phyloP scores from a whole-genome alignment of 2,888 invertebrate genomes.

The Lycaena phlaeas region DNA sequence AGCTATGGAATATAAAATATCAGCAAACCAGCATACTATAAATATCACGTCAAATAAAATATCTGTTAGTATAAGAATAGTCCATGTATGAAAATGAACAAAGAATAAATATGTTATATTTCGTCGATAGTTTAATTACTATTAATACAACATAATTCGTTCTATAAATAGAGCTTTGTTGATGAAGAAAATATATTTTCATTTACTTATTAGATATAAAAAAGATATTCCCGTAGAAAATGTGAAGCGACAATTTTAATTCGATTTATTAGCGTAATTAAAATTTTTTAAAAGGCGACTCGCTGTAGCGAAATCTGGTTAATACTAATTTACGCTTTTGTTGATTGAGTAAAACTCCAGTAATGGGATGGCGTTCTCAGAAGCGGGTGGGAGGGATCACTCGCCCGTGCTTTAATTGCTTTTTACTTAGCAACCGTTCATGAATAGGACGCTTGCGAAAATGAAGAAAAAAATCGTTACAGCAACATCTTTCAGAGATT shows the following conservation, averaged over 20 bases:
- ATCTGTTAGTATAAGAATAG: too few species aligned
- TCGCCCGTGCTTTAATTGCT: constrained; percentile 74
- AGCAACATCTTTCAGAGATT: constrained; percentile 71
- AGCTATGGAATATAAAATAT: too few species aligned
- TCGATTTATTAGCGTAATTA: constrained; percentile 5
- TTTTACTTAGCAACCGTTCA: constrained; percentile 73
- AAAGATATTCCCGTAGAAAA: constrained; percentile 3
- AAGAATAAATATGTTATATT: too few species aligned
- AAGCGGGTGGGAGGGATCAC: constrained; percentile 53
- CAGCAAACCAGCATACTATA: too few species aligned
- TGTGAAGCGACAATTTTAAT: constrained; percentile 4
- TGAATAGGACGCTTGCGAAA: constrained; percentile 65
- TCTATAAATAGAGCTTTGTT: background rate
- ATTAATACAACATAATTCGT: too few species aligned
- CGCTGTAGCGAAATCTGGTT: constrained; percentile 14
- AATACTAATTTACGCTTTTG: constrained; percentile 40
- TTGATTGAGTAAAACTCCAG: constrained; percentile 49
- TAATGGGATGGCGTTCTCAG: constrained; percentile 28
- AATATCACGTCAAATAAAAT: too few species aligned
- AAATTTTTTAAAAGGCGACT: constrained; percentile 5
- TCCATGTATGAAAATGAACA: too few species aligned
- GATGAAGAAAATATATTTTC: background rate
- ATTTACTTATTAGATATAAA: too few species aligned
- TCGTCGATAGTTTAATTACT: too few species aligned
- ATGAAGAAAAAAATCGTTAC: constrained; percentile 72